Conservation (phyloP, 2,113 vertebrate genomes). For the Triplophysa siluroides region DNA sequence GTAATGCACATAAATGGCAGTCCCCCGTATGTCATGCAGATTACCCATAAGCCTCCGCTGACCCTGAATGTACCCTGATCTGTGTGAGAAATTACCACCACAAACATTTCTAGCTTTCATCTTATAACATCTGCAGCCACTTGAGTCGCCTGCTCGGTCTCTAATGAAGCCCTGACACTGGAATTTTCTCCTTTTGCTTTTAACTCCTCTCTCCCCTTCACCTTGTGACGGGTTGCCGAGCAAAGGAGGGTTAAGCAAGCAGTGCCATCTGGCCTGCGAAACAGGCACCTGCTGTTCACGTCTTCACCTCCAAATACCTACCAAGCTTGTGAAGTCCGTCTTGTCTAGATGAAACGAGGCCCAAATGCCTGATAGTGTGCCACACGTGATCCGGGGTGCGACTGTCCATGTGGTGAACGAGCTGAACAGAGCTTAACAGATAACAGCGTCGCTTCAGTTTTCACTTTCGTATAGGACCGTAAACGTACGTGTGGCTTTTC, state of each 20-base stretch:
- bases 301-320: constrained; percentile 37
- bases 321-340: constrained; percentile 20
- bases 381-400: background rate
- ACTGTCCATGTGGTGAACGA: constrained; percentile 8
- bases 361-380: constrained; percentile 27
- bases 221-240: constrained; percentile 47
- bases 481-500: background rate
- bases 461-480: background rate
- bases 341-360: constrained; percentile 29
- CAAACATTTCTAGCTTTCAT: constrained; percentile 70
- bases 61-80: too few relatives aligned
- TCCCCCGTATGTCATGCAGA: background rate
- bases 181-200: constrained; percentile 11
- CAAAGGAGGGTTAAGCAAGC: constrained; percentile 30
- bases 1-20: too few relatives aligned
- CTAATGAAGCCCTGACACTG: constrained; percentile 49
- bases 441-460: background rate
- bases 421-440: background rate
- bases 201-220: constrained; percentile 48
- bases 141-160: constrained; percentile 57
- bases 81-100: constrained; percentile 64
- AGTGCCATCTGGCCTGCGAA: constrained; percentile 45
- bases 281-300: constrained; percentile 34
- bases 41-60: background rate
- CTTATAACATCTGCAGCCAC: constrained; percentile 72